Conservation (phyloP, 1,140 invertebrate species). For the Holcopasites calliopsidis region DNA sequence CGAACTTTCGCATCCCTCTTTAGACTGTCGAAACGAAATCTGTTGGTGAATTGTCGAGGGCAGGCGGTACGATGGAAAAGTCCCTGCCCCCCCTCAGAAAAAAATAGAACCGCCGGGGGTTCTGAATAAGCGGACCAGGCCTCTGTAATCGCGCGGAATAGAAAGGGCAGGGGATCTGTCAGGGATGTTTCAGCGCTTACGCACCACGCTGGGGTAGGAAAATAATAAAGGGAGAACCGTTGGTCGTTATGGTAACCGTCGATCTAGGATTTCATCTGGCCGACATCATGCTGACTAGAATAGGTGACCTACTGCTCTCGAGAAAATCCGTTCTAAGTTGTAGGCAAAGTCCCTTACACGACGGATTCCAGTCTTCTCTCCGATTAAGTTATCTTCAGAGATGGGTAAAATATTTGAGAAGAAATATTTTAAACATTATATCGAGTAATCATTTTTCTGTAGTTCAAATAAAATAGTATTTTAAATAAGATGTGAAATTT, state of each 20-base stretch:
- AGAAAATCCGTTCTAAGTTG: constrained; percentile 10
- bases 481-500: too few species aligned
- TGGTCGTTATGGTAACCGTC: constrained; percentile 40
- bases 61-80: constrained; percentile 3
- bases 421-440: too few species aligned
- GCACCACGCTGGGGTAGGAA: not conserved
- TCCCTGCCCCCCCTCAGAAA: not conserved
- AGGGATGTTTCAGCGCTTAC: not conserved
- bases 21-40: not conserved
- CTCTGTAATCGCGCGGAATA: constrained; percentile 3
- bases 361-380: not conserved
- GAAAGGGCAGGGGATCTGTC: not conserved
- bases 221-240: constrained; percentile 37
- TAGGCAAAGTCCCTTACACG: not conserved
- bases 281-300: constrained; percentile 28
- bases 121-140: constrained; percentile 1
- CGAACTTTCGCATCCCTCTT: not conserved
- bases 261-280: constrained; percentile 42
- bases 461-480: too few species aligned
- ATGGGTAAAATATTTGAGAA: too few species aligned
- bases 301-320: constrained; percentile 32
- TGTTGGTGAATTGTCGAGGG: not conserved
- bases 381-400: not conserved
- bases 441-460: too few species aligned
- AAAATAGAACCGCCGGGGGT: constrained; percentile 1